A percentile compares a stretch with the other conserved stretches of the same genome.
phyloP scores from a whole-genome alignment of 2,113 vertebrate species.

The Dromaius novaehollandiae region DNA sequence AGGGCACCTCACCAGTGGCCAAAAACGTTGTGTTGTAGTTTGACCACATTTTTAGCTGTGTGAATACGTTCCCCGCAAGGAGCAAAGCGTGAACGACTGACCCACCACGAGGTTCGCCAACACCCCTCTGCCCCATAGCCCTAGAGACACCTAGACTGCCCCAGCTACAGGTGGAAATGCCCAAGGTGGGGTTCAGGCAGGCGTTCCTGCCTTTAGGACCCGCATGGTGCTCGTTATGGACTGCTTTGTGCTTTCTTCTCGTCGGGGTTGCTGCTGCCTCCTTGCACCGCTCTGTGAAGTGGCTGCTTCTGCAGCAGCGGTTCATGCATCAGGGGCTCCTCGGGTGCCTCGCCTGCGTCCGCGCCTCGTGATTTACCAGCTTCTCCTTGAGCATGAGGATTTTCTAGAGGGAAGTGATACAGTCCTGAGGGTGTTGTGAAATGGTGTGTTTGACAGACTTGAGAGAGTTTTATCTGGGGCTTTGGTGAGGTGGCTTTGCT shows the following conservation, averaged over 20 bases:
- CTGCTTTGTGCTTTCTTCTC: background rate
- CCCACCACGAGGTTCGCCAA: too few species aligned
- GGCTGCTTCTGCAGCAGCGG: background rate
- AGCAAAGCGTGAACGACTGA: too few species aligned
- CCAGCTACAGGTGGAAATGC: too few species aligned
- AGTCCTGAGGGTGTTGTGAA: background rate
- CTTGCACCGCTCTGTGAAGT: background rate
- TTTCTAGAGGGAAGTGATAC: background rate
- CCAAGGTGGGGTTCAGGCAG: too few species aligned
- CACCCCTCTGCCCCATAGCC: too few species aligned
- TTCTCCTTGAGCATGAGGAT: background rate
- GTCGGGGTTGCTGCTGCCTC: background rate
- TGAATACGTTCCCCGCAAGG: too few species aligned
- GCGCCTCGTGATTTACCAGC: background rate
- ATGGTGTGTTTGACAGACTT: background rate
- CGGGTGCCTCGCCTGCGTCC: background rate
- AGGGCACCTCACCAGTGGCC: too few species aligned
- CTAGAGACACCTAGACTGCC: too few species aligned
- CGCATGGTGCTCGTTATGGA: too few species aligned
- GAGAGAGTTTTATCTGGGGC: background rate
- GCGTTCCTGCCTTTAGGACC: background rate
- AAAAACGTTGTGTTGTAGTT: too few species aligned
- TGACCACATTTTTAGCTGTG: too few species aligned
- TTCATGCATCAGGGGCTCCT: background rate
- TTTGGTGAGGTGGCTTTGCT: background rate